Percentiles rank a stretch among this genome's conserved stretches.
These are phyloP conservation scores for Rhadinocentrus ornatus DNA, from an alignment of 2,797 vertebrate genomes.

Conservation along the genomic window DNA sequence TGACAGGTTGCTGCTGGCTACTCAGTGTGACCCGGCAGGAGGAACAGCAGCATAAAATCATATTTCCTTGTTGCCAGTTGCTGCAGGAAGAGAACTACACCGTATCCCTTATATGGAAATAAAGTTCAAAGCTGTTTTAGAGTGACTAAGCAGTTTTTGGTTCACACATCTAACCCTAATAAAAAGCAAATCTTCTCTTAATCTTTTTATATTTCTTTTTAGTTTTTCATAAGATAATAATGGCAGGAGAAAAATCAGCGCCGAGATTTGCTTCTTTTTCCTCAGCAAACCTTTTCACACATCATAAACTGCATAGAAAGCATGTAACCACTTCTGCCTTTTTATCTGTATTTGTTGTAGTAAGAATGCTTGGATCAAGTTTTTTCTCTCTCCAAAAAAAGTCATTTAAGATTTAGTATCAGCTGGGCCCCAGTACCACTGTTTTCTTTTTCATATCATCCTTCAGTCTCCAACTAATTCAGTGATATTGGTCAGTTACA, in stretches of 20 bases:
- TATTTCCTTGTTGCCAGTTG: conserved; percentile 27
- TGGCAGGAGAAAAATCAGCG: conserved; percentile 7
- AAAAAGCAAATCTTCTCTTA: conserved; percentile 10
- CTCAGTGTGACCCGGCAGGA: conserved; percentile 36
- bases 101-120: conserved; percentile 32
- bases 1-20: conserved; percentile 38
- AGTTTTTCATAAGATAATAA: conserved; percentile 40
- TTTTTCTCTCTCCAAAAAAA: neutral
- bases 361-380: neutral
- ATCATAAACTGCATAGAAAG: conserved; percentile 18
- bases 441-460: too few species aligned
- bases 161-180: conserved; percentile 21
- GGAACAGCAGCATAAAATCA: conserved; percentile 38
- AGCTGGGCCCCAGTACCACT: neutral
- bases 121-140: conserved; percentile 39
- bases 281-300: conserved; percentile 8
- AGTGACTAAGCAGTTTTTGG: conserved; percentile 21
- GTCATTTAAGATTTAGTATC: neutral
- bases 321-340: conserved; percentile 13
- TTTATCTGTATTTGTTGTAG: neutral
- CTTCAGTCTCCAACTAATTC: too few species aligned
- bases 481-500: too few species aligned
- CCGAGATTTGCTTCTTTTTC: conserved; percentile 11
- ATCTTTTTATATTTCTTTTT: conserved; percentile 25
- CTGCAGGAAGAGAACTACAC: conserved; percentile 23